These are phyloP conservation scores for Salvelinus namaycush DNA, from an alignment of 2,113 vertebrate species.

Conservation along the genomic window DNA sequence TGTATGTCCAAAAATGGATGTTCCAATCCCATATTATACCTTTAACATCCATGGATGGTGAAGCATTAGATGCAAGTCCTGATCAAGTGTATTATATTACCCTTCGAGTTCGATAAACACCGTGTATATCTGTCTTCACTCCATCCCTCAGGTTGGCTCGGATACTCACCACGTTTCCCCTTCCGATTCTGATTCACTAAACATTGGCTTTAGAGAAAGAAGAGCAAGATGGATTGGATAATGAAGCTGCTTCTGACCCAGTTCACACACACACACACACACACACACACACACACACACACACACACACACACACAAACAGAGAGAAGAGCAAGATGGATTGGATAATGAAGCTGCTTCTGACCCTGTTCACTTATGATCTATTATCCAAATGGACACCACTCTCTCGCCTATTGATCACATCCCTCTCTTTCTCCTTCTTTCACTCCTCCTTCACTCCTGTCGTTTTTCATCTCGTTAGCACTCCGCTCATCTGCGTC, in stretches of 20 bases:
- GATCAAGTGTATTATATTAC: slow-evolving; percentile 47
- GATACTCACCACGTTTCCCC: slow-evolving; percentile 51
- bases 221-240: slow-evolving; percentile 45
- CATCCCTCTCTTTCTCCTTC: slow-evolving; percentile 60
- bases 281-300: slow-evolving; percentile 1
- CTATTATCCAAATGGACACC: slow-evolving; percentile 94
- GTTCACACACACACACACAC: slow-evolving; percentile 13
- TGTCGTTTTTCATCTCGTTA: slow-evolving; percentile 82
- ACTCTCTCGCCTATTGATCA: slow-evolving; percentile 85
- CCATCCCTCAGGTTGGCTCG: slow-evolving; percentile 47
- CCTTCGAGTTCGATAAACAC: slow-evolving; percentile 40
- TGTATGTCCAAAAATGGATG: too few species aligned
- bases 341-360: slow-evolving; percentile 81
- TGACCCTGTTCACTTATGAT: slow-evolving; percentile 83
- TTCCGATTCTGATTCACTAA: slow-evolving; percentile 72
- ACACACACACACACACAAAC: slow-evolving; percentile 10
- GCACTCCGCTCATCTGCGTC: slow-evolving; percentile 72
- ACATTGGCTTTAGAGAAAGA: slow-evolving; percentile 58
- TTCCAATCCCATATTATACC: too few species aligned
- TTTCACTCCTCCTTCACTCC: slow-evolving; percentile 67
- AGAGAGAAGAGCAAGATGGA: slow-evolving; percentile 50
- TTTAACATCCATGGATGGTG: too few species aligned
- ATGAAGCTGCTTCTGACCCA: background rate
- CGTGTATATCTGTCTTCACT: slow-evolving; percentile 20
- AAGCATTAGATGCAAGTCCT: slow-evolving; percentile 14